Base-by-base conservation (phyloP, 2,113 vertebrate species). In the Callorhinus ursinus region DNA sequence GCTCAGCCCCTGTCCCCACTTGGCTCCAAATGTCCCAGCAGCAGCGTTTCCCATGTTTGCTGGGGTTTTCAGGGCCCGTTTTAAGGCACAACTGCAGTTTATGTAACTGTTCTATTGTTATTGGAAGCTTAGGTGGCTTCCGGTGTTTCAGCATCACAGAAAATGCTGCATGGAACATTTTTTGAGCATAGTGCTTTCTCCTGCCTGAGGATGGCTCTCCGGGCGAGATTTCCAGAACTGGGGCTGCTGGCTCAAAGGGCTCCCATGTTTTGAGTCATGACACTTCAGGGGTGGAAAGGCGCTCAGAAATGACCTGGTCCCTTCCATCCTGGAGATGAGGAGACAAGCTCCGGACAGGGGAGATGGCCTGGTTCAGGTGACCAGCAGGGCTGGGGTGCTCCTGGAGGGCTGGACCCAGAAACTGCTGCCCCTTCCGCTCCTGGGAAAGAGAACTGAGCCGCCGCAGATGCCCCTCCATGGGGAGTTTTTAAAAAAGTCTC, bases 111-210 rank as follows among this genome's bases (percentile, higher is more conserved):
- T 24, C 12, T 49, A 72, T 59, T 42, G 5, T 8, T 65, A 28
- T 51, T 15, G 39, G n/a, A 67, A 57, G 51, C 31, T 55, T 26
- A 65, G 79, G 57, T 39, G 31, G 83, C 19, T 53, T 93, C 91
- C 81, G 55, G 2, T 46, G 49, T 79, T 63, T 24, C 24, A 57
- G 65, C 16, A 3, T 13, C 24, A 28, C 59, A 82, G 84, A 86
- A 85, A 67, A 57, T 0, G 12, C 49, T 10, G 31, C 59, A 7
- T 1, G 1, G 57, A 49, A 33, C 19, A 8, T 67, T 26, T 36
- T 93, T n/a, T 57, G 65, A 81, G 80, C 33, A 19, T 3, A 84
- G 69, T 36, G 87, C 69, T 91, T 87, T 72, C 69, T 69, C 36
- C 31, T 59, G 16, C 65, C 5, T 0, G 12, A 49, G 4, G 28